Base-by-base conservation (phyloP, 2,888 invertebrate genomes). In the Belgica antarctica region DNA sequence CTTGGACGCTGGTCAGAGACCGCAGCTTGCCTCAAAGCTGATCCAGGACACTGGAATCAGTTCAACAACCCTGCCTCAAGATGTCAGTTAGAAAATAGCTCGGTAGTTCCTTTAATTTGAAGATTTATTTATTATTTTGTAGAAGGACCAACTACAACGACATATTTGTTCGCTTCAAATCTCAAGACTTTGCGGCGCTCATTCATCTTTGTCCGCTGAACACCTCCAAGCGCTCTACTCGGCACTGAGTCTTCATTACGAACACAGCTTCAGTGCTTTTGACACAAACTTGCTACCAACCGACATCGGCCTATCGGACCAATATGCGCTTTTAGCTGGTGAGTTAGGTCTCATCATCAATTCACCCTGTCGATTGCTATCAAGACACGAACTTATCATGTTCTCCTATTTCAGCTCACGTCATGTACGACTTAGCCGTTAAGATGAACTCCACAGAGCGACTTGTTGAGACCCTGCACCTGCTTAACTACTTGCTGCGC, bases 141-240 rank as follows among this genome's bases (percentile, higher is more conserved):
- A 88, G 87, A 83, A 84, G 71, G 84, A 88, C 74, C 88, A 90
- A 79, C 89, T 94, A 84, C 90, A 91, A 75, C 85, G 88, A 69
- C 94, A 94, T 76, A 85, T 94, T 71, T 89, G 89, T 72, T 88
- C 89, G 62, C 77, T 92, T 52, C 89, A 90, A 76, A 81, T 93
- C 62, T 86, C 88, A 75, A 84, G 92, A 2, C 84, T 89, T 74
- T 86, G 89, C 71, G 91, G 92, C 1, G 79, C 82, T 47, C 87
- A 89, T 75, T 82, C 85, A 70, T 82, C 83, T 12, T 77, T 87
- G 27, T 76, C 83, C 0, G 78, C 81, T 1, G 82, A 83, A 71
- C 83, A 83, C 72, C 81, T 85, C 71, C 77, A 86, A 1, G 81
- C 83, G 1, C 79, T 89, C 24, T 87, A 87, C 1, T 80, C 82